Evolutionary conservation across 2,888 invertebrate genomes (phyloP).

Genomic region (Anthrax anthrax): DNA sequence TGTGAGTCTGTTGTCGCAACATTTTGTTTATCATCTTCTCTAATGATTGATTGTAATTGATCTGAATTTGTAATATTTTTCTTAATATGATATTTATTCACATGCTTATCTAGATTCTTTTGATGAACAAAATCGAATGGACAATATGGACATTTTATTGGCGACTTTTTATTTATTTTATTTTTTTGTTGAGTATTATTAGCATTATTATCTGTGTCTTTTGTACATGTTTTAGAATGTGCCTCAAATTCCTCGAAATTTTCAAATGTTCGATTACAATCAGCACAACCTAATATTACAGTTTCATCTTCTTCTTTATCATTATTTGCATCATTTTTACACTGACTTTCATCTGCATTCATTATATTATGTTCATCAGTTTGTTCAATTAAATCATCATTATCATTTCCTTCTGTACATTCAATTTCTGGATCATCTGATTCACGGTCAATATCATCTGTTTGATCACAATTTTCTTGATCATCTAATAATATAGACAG

Average conservation of each 20-base stretch:
- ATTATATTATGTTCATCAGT: background rate
- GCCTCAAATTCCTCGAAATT: conserved; percentile 11
- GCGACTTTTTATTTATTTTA: background rate
- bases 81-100: conserved; percentile 27
- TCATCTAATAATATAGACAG: no score
- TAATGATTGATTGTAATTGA: background rate
- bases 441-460: background rate
- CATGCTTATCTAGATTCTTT: conserved; percentile 32
- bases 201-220: background rate
- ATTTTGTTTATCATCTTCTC: background rate
- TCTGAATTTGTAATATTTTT: background rate
- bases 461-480: no score
- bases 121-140: conserved; percentile 33
- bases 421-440: background rate
- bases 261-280: conserved; percentile 11
- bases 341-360: background rate
- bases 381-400: background rate
- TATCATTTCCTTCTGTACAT: background rate
- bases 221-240: conserved; percentile 9
- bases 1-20: background rate
- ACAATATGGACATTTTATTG: conserved; percentile 12
- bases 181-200: background rate
- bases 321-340: background rate
- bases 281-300: conserved; percentile 2
- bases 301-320: background rate